These are phyloP conservation scores for Oncorhynchus nerka DNA, from an alignment of 2,113 vertebrate species.

Conservation along the genomic window DNA sequence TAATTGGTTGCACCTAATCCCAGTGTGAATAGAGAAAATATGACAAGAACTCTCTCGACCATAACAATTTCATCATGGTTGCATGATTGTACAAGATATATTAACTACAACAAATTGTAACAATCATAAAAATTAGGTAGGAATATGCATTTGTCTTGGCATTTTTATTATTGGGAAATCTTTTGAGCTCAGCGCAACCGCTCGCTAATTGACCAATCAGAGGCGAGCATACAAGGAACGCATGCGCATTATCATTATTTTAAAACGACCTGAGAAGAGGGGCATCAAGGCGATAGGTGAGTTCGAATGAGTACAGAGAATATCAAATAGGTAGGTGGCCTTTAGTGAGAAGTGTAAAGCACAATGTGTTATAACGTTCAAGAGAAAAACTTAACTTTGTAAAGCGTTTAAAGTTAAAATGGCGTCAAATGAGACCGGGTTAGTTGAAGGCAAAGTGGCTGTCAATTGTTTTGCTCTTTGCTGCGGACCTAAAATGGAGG, in stretches of 20 bases:
- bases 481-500: constrained; percentile 54
- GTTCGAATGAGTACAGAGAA: constrained; percentile 14
- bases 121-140: too few species aligned
- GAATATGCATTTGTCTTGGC: too few species aligned
- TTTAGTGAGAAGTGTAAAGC: not conserved
- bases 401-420: constrained; percentile 30
- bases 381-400: not conserved
- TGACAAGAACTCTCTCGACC: too few species aligned
- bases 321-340: not conserved
- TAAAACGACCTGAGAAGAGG: constrained; percentile 33
- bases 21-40: too few species aligned
- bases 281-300: constrained; percentile 32
- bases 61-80: too few species aligned
- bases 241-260: not conserved
- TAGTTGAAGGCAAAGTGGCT: constrained; percentile 25
- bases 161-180: too few species aligned
- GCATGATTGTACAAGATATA: too few species aligned
- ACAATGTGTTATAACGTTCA: not conserved
- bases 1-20: too few species aligned
- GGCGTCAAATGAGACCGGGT: constrained; percentile 24
- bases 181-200: too few species aligned
- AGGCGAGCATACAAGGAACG: too few species aligned
- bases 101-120: too few species aligned
- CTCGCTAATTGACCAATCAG: too few species aligned
- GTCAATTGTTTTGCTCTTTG: constrained; percentile 45